phyloP scores from a whole-genome alignment of 2,888 invertebrate species.

The Nebria brevicollis region DNA sequence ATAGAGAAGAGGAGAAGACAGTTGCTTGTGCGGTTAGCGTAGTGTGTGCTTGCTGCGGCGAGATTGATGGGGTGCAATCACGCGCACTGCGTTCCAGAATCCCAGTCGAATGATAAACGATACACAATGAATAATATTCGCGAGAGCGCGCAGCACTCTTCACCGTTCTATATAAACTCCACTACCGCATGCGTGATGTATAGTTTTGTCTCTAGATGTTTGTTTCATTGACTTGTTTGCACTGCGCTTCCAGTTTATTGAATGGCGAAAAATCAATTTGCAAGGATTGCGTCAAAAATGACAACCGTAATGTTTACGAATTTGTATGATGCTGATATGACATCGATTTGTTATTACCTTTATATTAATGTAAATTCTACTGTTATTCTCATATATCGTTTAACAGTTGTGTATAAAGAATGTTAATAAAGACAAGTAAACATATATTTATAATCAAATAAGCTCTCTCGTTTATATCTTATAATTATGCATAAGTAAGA shows the following conservation, averaged over 20 bases:
- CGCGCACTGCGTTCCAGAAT: conserved; percentile 42
- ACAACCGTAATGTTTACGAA: not conserved
- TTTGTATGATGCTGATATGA: not conserved
- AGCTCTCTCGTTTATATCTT: no score
- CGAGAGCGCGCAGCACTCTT: conserved; percentile 11
- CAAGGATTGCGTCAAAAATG: not conserved
- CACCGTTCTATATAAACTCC: conserved; percentile 18
- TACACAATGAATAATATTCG: conserved; percentile 44
- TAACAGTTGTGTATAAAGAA: no score
- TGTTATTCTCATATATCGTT: not conserved
- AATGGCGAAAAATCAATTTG: not conserved
- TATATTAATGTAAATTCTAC: not conserved
- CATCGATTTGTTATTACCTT: not conserved
- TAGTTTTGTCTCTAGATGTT: conserved; percentile 36
- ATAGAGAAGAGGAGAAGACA: conserved; percentile 3
- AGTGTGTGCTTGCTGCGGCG: conserved; percentile 9
- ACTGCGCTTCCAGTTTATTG: conserved; percentile 2
- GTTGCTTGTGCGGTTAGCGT: conserved; percentile 8
- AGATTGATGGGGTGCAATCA: conserved; percentile 45
- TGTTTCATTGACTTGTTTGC: conserved; percentile 45
- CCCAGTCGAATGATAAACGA: conserved; percentile 45
- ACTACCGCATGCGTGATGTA: conserved; percentile 30
- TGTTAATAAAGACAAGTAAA: no score
- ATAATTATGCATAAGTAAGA: no score
- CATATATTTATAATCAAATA: no score